Evolutionary conservation across 2,113 vertebrate genomes (phyloP).

Genomic region (Menidia beryllina): DNA sequence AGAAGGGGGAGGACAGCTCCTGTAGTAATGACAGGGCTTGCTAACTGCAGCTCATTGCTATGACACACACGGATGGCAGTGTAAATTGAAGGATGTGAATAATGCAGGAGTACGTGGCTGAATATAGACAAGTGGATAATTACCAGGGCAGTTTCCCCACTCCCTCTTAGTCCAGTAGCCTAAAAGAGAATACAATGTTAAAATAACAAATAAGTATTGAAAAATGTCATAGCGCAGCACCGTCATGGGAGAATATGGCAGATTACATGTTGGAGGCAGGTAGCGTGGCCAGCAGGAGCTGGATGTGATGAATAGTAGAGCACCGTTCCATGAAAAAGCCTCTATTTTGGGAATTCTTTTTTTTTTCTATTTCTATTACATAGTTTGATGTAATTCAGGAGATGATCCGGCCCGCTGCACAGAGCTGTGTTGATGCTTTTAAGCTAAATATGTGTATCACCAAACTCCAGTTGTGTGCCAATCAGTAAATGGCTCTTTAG

Average conservation of each 20-base stretch:
- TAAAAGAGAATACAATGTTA: slow-evolving; percentile 53
- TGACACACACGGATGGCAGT: slow-evolving; percentile 68
- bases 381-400: slow-evolving; percentile 9
- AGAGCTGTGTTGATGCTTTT: neutral
- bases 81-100: slow-evolving; percentile 79
- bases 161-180: slow-evolving; percentile 63
- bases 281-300: neutral
- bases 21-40: slow-evolving; percentile 73
- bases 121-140: slow-evolving; percentile 78
- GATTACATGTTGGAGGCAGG: slow-evolving; percentile 16
- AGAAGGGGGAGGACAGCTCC: slow-evolving; percentile 72
- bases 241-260: neutral
- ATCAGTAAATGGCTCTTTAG: slow-evolving; percentile 40
- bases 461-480: slow-evolving; percentile 33
- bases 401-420: slow-evolving; percentile 12
- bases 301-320: slow-evolving; percentile 11
- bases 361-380: neutral
- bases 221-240: neutral
- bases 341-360: slow-evolving; percentile 7
- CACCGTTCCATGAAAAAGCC: neutral
- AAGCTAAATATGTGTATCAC: slow-evolving; percentile 38
- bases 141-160: slow-evolving; percentile 67
- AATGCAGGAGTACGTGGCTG: slow-evolving; percentile 73
- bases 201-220: slow-evolving; percentile 36
- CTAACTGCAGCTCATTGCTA: slow-evolving; percentile 76